Evolutionary conservation across 2,888 invertebrate genomes (phyloP).

Genomic region (Agrypnus murinus): DNA sequence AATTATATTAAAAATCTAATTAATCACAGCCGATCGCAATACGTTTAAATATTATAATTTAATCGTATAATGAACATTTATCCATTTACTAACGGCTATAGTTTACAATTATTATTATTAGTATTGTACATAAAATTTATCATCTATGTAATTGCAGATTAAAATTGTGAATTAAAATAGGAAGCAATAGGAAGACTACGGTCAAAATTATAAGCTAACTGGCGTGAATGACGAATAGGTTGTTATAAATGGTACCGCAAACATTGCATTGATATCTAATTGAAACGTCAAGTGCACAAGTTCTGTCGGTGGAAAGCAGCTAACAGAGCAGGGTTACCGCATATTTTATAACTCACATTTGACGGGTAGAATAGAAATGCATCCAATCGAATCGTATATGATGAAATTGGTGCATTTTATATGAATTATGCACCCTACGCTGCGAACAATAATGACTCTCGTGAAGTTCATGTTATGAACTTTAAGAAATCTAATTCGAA

Average conservation of each 20-base stretch:
- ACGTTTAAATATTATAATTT: conserved; percentile 24
- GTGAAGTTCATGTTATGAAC: conserved; percentile 1
- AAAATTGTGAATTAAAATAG: conserved; percentile 21
- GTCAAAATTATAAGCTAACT: conserved; percentile 36
- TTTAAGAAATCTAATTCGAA: conserved; percentile 19
- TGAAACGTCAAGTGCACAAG: conserved; percentile 49
- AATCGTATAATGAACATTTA: not conserved
- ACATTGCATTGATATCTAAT: conserved; percentile 48
- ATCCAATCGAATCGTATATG: conserved; percentile 23
- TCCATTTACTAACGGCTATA: conserved; percentile 6
- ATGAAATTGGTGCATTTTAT: conserved; percentile 31
- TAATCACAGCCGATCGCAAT: conserved; percentile 10
- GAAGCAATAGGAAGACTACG: conserved; percentile 14
- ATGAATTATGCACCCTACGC: conserved; percentile 33
- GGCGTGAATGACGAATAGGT: conserved; percentile 45
- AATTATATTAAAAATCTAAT: conserved; percentile 18
- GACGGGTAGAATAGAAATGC: conserved; percentile 41
- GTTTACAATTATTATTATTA: conserved; percentile 2
- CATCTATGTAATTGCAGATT: conserved; percentile 9
- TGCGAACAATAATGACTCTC: conserved; percentile 26
- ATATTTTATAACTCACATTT: conserved; percentile 40
- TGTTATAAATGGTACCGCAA: conserved; percentile 46
- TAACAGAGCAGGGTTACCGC: conserved; percentile 33
- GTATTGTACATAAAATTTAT: no score
- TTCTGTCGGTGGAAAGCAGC: conserved; percentile 34